Percentiles rank a stretch among this genome's conserved stretches.
These are phyloP conservation scores for Platyrinchus mystaceus DNA, from an alignment of 2,797 vertebrate species.

Conservation along the genomic window DNA sequence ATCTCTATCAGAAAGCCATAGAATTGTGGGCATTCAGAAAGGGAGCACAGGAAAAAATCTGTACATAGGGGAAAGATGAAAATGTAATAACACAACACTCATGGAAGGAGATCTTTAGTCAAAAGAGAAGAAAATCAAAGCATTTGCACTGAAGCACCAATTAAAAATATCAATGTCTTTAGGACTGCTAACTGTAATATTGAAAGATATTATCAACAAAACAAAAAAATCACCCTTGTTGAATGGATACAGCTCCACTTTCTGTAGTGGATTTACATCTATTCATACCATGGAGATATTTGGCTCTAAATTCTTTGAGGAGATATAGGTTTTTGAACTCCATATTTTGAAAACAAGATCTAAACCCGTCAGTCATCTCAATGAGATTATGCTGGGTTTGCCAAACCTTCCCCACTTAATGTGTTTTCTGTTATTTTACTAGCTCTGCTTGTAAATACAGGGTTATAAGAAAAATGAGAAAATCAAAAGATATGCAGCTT, in stretches of 20 bases:
- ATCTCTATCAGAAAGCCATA: not conserved
- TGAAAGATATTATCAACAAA: not conserved
- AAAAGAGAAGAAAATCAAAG: not conserved
- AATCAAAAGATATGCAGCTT: not conserved
- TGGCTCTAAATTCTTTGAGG: not conserved
- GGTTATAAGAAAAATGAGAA: constrained; percentile 15
- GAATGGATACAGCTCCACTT: not conserved
- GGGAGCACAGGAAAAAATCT: not conserved
- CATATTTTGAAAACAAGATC: not conserved
- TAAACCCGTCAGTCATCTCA: not conserved
- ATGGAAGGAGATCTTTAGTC: not conserved
- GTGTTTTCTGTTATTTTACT: not conserved
- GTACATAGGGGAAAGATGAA: not conserved
- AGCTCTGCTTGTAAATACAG: not conserved
- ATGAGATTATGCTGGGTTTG: not conserved
- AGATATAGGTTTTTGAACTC: not conserved
- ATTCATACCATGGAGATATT: not conserved
- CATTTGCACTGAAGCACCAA: not conserved
- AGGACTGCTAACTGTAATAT: not conserved
- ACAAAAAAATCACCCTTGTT: not conserved
- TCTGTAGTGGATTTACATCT: not conserved
- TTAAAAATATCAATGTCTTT: not conserved
- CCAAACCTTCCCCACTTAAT: not conserved
- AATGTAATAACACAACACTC: not conserved
- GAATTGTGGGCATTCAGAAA: not conserved